A percentile compares a stretch with the other conserved stretches of the same genome.
phyloP scores from a whole-genome alignment of 1,140 invertebrate genomes.

The Ooceraea biroi region DNA sequence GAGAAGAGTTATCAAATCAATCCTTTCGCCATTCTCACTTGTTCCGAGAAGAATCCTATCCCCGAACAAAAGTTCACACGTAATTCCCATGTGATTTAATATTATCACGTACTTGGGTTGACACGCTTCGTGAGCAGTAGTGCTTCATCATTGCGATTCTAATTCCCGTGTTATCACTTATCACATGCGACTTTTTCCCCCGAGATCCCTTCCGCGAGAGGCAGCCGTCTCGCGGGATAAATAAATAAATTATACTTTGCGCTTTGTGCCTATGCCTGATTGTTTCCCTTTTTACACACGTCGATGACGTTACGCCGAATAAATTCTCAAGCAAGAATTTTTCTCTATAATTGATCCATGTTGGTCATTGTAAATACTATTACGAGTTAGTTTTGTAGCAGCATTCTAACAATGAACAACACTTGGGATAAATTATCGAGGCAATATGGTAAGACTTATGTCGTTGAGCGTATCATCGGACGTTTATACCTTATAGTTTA shows the following conservation, averaged over 20 bases:
- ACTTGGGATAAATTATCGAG: constrained; percentile 32
- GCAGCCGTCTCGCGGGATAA: constrained; percentile 63
- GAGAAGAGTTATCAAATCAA: constrained; percentile 27
- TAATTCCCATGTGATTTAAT: constrained; percentile 1
- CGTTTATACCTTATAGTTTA: constrained; percentile 8
- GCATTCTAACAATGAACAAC: too few relatives aligned
- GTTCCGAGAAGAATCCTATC: not conserved
- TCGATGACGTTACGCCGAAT: too few relatives aligned
- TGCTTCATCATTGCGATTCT: constrained; percentile 67
- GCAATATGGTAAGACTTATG: constrained; percentile 37
- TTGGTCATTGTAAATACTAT: too few relatives aligned
- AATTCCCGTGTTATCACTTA: constrained; percentile 71
- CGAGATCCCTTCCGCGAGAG: not conserved
- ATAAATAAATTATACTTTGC: constrained; percentile 62
- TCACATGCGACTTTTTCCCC: constrained; percentile 62
- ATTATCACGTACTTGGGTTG: constrained; percentile 35
- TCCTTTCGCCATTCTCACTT: not conserved
- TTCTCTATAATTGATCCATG: too few relatives aligned
- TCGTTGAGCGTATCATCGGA: constrained; percentile 29
- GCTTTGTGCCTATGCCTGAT: constrained; percentile 60
- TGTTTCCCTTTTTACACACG: constrained; percentile 55
- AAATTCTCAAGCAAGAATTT: too few relatives aligned
- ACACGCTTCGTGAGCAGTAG: not conserved
- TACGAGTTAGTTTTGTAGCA: too few relatives aligned
- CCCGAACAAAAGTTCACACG: not conserved